Conservation (phyloP, 2,113 vertebrate genomes). For the Psilopogon haemacephalus region DNA sequence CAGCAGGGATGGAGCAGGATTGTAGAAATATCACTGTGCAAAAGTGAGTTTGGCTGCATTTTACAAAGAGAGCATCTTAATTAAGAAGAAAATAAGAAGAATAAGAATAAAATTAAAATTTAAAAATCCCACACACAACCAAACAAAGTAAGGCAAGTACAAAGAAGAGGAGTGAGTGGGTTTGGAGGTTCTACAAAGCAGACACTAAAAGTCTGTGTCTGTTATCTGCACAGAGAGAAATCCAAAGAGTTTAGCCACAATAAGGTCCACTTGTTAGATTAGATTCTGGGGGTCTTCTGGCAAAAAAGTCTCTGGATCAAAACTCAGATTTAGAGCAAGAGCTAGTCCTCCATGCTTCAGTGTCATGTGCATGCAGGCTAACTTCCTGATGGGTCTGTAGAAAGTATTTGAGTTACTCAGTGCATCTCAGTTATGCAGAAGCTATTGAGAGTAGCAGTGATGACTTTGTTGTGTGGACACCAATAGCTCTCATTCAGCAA, state of each 20-base stretch:
- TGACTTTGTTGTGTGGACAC: background rate
- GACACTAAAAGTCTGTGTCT: background rate
- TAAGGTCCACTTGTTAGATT: background rate
- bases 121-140: background rate
- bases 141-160: background rate
- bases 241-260: background rate
- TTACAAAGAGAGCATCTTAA: background rate
- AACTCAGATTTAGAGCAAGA: background rate
- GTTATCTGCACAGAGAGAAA: background rate
- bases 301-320: background rate
- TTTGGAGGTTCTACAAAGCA: background rate
- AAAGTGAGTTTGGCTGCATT: background rate
- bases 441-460: background rate
- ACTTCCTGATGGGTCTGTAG: background rate
- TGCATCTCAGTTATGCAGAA: no score
- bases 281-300: background rate
- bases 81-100: background rate
- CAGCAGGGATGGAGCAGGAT: background rate
- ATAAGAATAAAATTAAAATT: background rate
- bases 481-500: background rate
- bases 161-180: background rate
- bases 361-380: background rate
- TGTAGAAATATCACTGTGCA: fast-evolving
- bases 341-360: background rate
- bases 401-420: background rate